These are phyloP conservation scores for Brenthis daphne DNA, from an alignment of 2,888 invertebrate genomes.

Conservation along the genomic window DNA sequence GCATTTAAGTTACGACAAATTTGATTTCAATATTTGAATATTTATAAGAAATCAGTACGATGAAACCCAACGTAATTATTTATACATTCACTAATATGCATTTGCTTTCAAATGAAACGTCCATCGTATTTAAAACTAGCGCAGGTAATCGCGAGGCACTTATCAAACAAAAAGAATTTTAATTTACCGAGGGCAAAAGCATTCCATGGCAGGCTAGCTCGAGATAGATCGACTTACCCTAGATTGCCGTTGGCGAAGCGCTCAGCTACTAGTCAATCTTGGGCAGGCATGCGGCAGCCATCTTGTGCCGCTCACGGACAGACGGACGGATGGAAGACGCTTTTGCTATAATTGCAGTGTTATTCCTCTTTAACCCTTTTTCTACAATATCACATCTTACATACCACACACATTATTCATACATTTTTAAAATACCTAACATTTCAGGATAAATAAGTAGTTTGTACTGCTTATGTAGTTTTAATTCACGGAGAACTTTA, in stretches of 20 bases:
- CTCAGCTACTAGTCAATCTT: constrained; percentile 79
- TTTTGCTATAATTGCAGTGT: constrained; percentile 73
- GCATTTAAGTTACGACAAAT: constrained; percentile 22
- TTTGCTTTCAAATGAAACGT: constrained; percentile 37
- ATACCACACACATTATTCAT: constrained; percentile 40
- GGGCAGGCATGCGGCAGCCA: constrained; percentile 76
- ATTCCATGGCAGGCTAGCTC: constrained; percentile 65
- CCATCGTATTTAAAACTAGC: constrained; percentile 52
- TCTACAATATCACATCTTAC: constrained; percentile 58
- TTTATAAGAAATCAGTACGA: constrained; percentile 32
- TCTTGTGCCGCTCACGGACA: constrained; percentile 62
- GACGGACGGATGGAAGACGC: constrained; percentile 66
- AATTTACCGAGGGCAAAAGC: constrained; percentile 66
- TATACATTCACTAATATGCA: constrained; percentile 29
- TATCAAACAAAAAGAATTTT: constrained; percentile 72
- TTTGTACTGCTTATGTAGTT: neutral
- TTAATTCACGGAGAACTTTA: neutral
- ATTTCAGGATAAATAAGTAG: constrained; percentile 2
- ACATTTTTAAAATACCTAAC: constrained; percentile 14
- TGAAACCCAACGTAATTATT: constrained; percentile 15
- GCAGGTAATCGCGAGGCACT: constrained; percentile 63
- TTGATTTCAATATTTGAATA: constrained; percentile 26
- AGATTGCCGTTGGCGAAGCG: constrained; percentile 74
- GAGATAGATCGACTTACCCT: constrained; percentile 67
- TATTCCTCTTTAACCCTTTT: constrained; percentile 71